Conservation (phyloP, 2,888 invertebrate genomes). For the Hoplodrina blanda region DNA sequence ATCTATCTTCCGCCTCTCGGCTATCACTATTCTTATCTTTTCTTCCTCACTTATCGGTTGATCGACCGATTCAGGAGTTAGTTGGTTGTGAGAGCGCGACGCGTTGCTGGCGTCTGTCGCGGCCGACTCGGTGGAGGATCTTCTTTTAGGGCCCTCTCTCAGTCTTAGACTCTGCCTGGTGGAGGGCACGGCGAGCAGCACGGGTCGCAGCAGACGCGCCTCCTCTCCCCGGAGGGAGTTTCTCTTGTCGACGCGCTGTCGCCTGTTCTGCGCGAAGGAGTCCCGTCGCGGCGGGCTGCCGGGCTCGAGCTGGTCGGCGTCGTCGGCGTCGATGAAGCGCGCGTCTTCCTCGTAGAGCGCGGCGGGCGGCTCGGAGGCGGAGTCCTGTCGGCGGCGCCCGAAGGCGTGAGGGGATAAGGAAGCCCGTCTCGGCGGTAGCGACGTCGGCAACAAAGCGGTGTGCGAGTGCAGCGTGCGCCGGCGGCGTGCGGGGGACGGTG, state of each 20-base stretch:
- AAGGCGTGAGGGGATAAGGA: constrained; percentile 89
- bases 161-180: constrained; percentile 77
- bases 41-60: constrained; percentile 85
- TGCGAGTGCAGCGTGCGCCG: constrained; percentile 91
- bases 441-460: constrained; percentile 88
- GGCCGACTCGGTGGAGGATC: constrained; percentile 80
- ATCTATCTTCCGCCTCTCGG: constrained; percentile 91
- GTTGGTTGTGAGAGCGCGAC: constrained; percentile 64
- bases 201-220: constrained; percentile 84
- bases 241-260: constrained; percentile 84
- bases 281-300: constrained; percentile 86
- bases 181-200: constrained; percentile 83
- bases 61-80: constrained; percentile 72
- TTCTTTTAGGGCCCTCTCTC: constrained; percentile 72
- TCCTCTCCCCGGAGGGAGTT: constrained; percentile 87
- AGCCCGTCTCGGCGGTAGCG: constrained; percentile 90
- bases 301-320: constrained; percentile 87
- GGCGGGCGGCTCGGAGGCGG: constrained; percentile 83
- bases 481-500: constrained; percentile 85
- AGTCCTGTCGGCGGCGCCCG: constrained; percentile 88
- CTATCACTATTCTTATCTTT: constrained; percentile 91
- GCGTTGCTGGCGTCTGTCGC: constrained; percentile 73
- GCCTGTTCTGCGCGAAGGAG: constrained; percentile 88
- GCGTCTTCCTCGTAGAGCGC: constrained; percentile 89
- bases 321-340: constrained; percentile 91